Conservation (phyloP, 2,113 vertebrate species). For the Lasiurus borealis region DNA sequence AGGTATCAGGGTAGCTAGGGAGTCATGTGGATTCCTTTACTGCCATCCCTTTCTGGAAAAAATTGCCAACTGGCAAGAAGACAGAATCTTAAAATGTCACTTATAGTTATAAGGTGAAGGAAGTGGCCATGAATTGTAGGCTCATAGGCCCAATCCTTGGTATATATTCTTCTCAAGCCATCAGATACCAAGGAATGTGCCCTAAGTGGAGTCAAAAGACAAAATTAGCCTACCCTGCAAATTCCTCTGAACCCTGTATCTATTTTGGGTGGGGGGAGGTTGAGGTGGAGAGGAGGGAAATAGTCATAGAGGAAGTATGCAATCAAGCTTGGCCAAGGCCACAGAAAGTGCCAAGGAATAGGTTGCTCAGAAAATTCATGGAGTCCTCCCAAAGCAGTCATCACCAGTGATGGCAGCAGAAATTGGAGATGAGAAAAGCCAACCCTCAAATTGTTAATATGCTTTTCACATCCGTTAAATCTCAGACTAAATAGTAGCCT, state of each 20-base stretch:
- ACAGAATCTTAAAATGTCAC: slow-evolving; percentile 48
- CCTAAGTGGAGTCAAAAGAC: slow-evolving; percentile 41
- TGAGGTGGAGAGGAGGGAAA: not conserved
- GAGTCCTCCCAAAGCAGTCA: slow-evolving; percentile 16
- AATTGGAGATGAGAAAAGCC: slow-evolving; percentile 22
- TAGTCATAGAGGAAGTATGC: slow-evolving; percentile 30
- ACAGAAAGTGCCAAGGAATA: slow-evolving; percentile 61
- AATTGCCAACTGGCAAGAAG: slow-evolving; percentile 56
- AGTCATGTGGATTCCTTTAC: slow-evolving; percentile 13
- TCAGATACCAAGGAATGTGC: slow-evolving; percentile 52
- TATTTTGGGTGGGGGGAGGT: not conserved
- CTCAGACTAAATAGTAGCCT: slow-evolving; percentile 45
- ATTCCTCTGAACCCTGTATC: slow-evolving; percentile 49
- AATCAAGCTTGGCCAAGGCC: slow-evolving; percentile 15
- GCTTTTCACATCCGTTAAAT: slow-evolving; percentile 33
- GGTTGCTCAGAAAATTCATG: slow-evolving; percentile 53
- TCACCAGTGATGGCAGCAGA: slow-evolving; percentile 26
- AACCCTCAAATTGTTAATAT: slow-evolving; percentile 39
- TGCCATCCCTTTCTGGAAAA: not conserved
- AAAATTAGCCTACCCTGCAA: slow-evolving; percentile 54
- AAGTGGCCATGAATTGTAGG: not conserved
- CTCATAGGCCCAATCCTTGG: slow-evolving; percentile 36
- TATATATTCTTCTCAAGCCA: slow-evolving; percentile 57
- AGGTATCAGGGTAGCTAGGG: not conserved
- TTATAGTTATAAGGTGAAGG: slow-evolving; percentile 48